Evolutionary conservation across 1,140 invertebrate genomes (phyloP), one percentile per base, ranked within the genome.

Genomic region (Lepidurus apus): DNA sequence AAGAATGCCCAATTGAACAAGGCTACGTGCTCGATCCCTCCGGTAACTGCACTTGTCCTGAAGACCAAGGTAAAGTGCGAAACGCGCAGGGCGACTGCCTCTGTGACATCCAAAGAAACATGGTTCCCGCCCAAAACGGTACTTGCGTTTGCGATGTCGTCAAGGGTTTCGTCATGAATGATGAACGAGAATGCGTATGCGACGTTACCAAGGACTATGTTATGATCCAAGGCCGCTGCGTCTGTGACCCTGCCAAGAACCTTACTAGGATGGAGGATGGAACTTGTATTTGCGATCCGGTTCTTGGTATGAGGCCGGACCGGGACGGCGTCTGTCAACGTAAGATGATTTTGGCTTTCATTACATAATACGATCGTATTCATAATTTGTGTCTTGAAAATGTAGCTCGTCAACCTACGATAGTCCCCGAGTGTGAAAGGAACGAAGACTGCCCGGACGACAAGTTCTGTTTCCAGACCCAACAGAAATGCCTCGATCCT

Each of bases 391-490:
- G 34, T 34, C 34, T 3, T 34, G 1, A 34, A 34, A 34, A 34
- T 34, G 34, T 34, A 34, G 34, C 79, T 26, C 85, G 83, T n/a
- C 43, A 74, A 44, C 65, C 78, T 21, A 44, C 44, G 17, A 17
- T 74, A 26, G 21, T 47, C 42, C 88, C 89, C 1, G 91, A 91
- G 81, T 96, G 95, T 84, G 87, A 87, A 75, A 85, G 83, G 6
- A 90, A 96, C 82, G 87, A 89, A 17, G 91, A 97, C 78, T 97
- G 95, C 81, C 87, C 91, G 0, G 91, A 93, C 78, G 89, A 93
- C 79, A 89, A 89, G 80, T 91, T 89, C 82, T 97, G 94, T 82
- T 89, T 92, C 77, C 84, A 82, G 13, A 86, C 88, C 42, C 91
- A 89, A 13, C 88, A 89, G 80, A 90, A 88, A 9, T 95, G 93